phyloP scores from a whole-genome alignment of 2,113 vertebrate genomes.

The Gasterosteus nipponicus region DNA sequence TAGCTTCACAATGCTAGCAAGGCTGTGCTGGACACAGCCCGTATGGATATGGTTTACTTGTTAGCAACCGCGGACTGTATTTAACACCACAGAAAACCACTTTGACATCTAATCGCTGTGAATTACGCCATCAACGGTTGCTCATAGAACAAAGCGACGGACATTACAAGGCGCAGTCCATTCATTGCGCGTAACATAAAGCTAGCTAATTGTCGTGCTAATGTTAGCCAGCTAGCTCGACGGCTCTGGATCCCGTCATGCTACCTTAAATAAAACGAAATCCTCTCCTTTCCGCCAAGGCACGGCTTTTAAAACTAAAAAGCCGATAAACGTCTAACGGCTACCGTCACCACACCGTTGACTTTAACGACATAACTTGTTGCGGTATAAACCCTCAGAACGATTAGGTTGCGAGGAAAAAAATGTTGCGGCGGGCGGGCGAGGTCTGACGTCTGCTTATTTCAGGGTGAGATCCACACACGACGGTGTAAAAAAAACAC shows the following conservation, averaged over 20 bases:
- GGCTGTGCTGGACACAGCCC: constrained; percentile 11
- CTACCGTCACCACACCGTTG: constrained; percentile 54
- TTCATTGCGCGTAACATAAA: constrained; percentile 17
- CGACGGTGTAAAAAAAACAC: background rate
- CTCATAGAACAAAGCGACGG: background rate
- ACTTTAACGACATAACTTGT: constrained; percentile 14
- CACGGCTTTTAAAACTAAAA: constrained; percentile 84
- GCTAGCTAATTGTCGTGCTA: constrained; percentile 60
- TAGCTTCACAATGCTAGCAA: constrained; percentile 65
- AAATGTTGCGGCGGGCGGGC: constrained; percentile 42
- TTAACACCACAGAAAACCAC: background rate
- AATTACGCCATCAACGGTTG: background rate
- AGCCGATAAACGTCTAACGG: constrained; percentile 75
- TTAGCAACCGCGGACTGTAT: background rate
- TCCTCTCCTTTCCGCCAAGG: constrained; percentile 85
- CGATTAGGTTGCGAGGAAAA: constrained; percentile 56
- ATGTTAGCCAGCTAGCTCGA: constrained; percentile 66
- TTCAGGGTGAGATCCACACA: constrained; percentile 38
- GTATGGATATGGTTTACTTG: background rate
- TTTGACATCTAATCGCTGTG: background rate
- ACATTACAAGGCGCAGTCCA: background rate
- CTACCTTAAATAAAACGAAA: constrained; percentile 88
- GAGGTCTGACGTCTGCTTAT: constrained; percentile 77
- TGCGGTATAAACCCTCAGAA: constrained; percentile 29
- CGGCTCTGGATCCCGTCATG: constrained; percentile 78